Evolutionary conservation across 1,140 invertebrate species (phyloP), one percentile per base, ranked within the genome.

Genomic region (Antheraea pernyi): DNA sequence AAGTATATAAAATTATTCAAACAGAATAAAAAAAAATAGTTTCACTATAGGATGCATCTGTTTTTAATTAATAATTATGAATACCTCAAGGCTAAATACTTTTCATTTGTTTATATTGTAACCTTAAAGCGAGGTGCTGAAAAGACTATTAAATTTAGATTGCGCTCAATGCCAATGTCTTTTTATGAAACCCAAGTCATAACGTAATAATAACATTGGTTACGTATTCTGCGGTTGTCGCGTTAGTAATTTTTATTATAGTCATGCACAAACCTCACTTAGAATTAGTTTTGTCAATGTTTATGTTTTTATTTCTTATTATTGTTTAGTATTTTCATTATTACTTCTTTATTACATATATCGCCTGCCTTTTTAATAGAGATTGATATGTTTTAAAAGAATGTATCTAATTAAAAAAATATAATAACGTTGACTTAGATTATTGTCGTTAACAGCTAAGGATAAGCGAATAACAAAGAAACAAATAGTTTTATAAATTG

Each of bases 131-230:
- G 30, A 64, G 37, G 16, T 65, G 37, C 19, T 13, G 39, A 67
- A 68, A 71, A 71, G 37, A 59, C 46, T 60, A 19, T 63, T 60
- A 61, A 73, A 76, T 71, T 66, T 61, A 77, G 68, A 69, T 65
- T 65, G 64, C 9, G 42, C 42, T 71, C 76, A 78, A 78, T 78
- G 76, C 72, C 76, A 78, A 78, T 75, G 74, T 71, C 74, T 76
- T 69, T 59, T 53, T 68, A 63, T 68, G 72, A 74, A 78, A 65
- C 53, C 64, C 53, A 46, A 30, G 19, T 30, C 53, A 42, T 37
- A 67, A 67, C 16, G 65, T 59, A 37, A 67, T 67, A 37, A 67
- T 19, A 65, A 48, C 65, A 36, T n/a, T 13, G 48, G 16, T 65
- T 19, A 48, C 42, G 63, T 46, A 16, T 53, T 53, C 19, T 6